These are phyloP conservation scores for Bergia sp. DNA, from an alignment of 92 coral and sea anemone species.

Conservation along the genomic window DNA sequence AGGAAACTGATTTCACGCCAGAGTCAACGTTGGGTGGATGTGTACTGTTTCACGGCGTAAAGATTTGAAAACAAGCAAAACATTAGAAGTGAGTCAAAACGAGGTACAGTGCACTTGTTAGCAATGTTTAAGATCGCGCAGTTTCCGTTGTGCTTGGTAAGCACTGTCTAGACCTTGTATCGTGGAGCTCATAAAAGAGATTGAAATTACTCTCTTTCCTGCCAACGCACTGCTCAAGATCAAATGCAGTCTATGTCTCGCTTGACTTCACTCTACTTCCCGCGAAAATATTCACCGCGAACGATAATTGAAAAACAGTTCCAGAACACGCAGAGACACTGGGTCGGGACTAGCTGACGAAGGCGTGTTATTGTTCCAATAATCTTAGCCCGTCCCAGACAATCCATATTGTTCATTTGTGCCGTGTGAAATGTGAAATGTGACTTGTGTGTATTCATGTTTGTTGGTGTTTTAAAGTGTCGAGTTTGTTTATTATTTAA, in stretches of 20 bases:
- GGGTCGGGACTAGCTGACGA: neutral
- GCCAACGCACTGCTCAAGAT: neutral
- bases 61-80: neutral
- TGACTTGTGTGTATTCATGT: neutral
- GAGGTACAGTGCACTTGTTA: neutral
- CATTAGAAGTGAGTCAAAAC: neutral
- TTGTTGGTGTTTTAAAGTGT: neutral
- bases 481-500: slow-evolving; percentile 22
- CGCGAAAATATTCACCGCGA: neutral
- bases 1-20: neutral
- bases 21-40: neutral
- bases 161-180: slow-evolving; percentile 35
- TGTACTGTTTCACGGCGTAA: neutral
- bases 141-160: slow-evolving; percentile 3
- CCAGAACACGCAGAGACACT: slow-evolving; percentile 5
- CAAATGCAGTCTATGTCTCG: neutral
- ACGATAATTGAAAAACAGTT: neutral
- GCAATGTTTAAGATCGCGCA: neutral
- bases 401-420: slow-evolving; percentile 33
- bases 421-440: neutral
- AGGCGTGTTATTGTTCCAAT: neutral
- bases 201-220: neutral
- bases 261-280: neutral
- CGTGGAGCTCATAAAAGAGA: neutral
- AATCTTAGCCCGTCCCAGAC: slow-evolving; percentile 28